A percentile compares a stretch with the other conserved stretches of the same genome.
phyloP scores from a whole-genome alignment of 2,797 vertebrate species.

The Chiloscyllium punctatum region DNA sequence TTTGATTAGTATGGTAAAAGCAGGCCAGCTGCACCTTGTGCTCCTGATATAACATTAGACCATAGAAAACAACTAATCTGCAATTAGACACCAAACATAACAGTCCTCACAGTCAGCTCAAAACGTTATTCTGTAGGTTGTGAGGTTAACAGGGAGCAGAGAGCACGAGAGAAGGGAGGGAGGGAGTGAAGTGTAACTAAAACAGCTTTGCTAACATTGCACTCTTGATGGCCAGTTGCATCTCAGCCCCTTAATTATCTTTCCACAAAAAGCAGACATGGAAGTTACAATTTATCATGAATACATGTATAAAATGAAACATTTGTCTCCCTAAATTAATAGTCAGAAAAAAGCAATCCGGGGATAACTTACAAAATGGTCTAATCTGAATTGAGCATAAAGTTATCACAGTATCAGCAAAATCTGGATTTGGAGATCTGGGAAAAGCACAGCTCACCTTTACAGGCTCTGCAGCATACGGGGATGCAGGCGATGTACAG shows the following conservation, averaged over 20 bases:
- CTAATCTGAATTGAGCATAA: not conserved
- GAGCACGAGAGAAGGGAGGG: no score
- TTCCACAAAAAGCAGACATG: not conserved
- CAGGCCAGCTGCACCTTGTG: not conserved
- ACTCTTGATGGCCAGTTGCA: not conserved
- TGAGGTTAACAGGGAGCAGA: not conserved
- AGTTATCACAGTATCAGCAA: not conserved
- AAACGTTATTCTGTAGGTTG: not conserved
- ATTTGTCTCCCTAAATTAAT: not conserved
- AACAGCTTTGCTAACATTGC: not conserved
- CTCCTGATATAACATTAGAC: not conserved
- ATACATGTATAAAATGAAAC: not conserved
- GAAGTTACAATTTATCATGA: not conserved
- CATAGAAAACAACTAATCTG: not conserved
- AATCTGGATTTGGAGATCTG: not conserved
- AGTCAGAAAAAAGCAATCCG: no score
- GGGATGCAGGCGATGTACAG: not conserved
- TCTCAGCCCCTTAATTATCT: not conserved
- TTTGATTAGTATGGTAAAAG: not conserved
- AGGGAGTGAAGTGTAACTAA: no score
- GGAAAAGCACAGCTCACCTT: constrained; percentile 4
- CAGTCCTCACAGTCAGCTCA: not conserved
- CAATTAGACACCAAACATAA: not conserved
- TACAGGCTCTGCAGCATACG: not conserved
- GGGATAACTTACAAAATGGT: not conserved